A percentile compares a stretch with the other conserved stretches of the same genome.
Evolutionary conservation across 1,140 invertebrate genomes (phyloP).

Genomic region (Apis dorsata): DNA sequence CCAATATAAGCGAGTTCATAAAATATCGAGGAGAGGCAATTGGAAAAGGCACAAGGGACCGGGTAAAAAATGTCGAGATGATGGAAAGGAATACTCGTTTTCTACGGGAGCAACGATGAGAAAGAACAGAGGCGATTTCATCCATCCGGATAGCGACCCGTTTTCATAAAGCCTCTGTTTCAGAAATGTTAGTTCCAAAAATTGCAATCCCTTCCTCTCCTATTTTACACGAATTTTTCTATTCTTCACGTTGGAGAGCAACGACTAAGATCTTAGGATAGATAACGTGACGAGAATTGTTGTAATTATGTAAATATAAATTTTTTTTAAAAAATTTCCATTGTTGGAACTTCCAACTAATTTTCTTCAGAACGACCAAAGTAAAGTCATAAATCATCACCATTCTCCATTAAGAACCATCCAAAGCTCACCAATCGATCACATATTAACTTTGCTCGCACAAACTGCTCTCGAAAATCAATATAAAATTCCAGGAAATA

Average conservation of each 20-base stretch:
- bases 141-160: background rate
- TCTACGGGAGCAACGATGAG: constrained; percentile 39
- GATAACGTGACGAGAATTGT: too few relatives aligned
- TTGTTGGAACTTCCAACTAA: too few relatives aligned
- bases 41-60: constrained; percentile 10
- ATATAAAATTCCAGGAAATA: too few relatives aligned
- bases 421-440: too few relatives aligned
- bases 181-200: background rate
- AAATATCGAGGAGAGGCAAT: constrained; percentile 42
- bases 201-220: background rate
- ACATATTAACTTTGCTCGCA: too few relatives aligned
- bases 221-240: background rate
- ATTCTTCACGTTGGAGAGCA: background rate
- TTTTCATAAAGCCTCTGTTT: constrained; percentile 8
- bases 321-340: too few relatives aligned
- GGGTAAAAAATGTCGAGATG: constrained; percentile 26
- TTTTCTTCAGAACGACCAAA: too few relatives aligned
- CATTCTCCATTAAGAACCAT: too few relatives aligned
- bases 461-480: too few relatives aligned
- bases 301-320: too few relatives aligned
- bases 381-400: too few relatives aligned
- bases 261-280: too few relatives aligned
- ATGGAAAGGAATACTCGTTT: constrained; percentile 37
- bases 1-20: constrained; percentile 55
- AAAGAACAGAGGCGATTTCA: constrained; percentile 17